These are phyloP conservation scores for Tragelaphus buxtoni DNA, from an alignment of 2,113 vertebrate genomes.

Conservation along the genomic window DNA sequence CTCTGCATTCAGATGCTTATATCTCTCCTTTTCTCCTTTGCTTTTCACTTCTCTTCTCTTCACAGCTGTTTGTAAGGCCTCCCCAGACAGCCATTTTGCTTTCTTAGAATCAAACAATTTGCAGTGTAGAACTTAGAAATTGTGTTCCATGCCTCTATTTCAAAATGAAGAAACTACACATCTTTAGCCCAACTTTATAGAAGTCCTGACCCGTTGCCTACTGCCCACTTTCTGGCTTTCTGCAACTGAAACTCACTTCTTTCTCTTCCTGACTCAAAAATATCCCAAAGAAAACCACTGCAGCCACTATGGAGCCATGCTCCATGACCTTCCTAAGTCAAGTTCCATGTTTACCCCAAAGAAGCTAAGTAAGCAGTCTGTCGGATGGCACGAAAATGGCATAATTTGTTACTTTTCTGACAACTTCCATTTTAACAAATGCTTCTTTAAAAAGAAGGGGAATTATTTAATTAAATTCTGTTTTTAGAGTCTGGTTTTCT, in stretches of 20 bases:
- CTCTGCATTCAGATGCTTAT: no score
- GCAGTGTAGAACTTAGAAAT: neutral
- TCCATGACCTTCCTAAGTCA: neutral
- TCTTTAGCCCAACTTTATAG: rapidly evolving
- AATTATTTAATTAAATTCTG: conserved; percentile 24
- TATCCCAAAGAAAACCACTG: neutral
- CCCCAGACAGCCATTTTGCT: no score
- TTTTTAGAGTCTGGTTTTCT: neutral
- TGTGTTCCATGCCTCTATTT: neutral
- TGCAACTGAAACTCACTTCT: neutral
- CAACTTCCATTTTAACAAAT: conserved; percentile 13
- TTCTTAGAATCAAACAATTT: neutral
- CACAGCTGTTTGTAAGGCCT: no score
- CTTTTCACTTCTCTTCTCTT: no score
- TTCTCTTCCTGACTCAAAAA: neutral
- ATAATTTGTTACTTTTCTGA: neutral
- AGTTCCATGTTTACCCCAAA: neutral
- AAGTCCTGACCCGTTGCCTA: neutral
- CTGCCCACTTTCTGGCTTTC: neutral
- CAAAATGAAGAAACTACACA: neutral
- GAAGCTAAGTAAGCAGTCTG: neutral
- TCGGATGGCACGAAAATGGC: neutral
- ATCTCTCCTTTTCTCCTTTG: no score
- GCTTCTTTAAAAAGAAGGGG: neutral
- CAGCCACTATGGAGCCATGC: neutral